Evolutionary conservation across 2,113 vertebrate species (phyloP).

Genomic region (Dasyprocta punctata): DNA sequence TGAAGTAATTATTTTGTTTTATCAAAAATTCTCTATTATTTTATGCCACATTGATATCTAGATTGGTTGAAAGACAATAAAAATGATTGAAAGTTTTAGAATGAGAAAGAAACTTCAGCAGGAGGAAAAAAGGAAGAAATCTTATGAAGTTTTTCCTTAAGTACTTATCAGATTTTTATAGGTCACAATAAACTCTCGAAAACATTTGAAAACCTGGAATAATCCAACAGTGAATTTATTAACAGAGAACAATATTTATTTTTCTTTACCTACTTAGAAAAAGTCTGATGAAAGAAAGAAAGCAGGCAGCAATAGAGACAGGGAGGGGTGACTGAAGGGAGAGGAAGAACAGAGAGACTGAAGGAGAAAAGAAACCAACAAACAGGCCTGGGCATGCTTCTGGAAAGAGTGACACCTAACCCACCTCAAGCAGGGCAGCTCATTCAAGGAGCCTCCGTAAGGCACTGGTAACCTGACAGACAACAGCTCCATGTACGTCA

Average conservation of each 20-base stretch:
- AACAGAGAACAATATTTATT: background rate
- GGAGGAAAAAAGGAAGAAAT: background rate
- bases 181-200: background rate
- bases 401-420: background rate
- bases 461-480: background rate
- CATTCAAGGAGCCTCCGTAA: background rate
- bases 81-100: background rate
- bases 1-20: slow-evolving; percentile 48
- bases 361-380: background rate
- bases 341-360: background rate
- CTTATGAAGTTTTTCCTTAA: background rate
- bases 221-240: background rate
- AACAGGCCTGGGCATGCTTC: background rate
- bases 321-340: no score
- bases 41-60: background rate
- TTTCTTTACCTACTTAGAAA: no score
- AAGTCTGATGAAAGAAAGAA: background rate
- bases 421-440: background rate
- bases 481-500: background rate
- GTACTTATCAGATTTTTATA: background rate
- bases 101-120: background rate
- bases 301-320: background rate
- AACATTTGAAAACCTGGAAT: background rate
- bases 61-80: slow-evolving; percentile 5
- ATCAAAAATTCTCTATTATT: slow-evolving; percentile 2